Percentiles rank a stretch among this genome's conserved stretches.
These are phyloP conservation scores for Alectura lathami DNA, from an alignment of 2,113 vertebrate genomes.

Conservation along the genomic window DNA sequence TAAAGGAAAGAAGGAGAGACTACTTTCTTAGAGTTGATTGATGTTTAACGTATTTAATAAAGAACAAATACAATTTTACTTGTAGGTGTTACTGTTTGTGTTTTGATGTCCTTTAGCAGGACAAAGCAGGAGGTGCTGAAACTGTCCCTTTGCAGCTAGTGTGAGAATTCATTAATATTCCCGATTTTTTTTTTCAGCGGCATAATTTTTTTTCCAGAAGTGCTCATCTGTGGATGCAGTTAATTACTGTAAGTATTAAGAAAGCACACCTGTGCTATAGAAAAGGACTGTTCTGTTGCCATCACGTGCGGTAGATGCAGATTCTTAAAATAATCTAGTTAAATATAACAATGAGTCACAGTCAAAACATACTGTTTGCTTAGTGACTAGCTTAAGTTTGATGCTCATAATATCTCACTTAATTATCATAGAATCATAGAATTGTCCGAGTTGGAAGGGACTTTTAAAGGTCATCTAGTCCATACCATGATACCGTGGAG, in stretches of 20 bases:
- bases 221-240: background rate
- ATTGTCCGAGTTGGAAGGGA: too few species aligned
- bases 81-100: background rate
- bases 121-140: background rate
- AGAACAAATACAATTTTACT: background rate
- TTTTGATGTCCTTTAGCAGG: background rate
- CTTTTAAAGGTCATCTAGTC: too few species aligned
- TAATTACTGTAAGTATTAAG: background rate
- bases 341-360: background rate
- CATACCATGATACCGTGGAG: background rate
- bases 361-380: background rate
- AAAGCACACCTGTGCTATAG: background rate
- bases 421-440: too few species aligned
- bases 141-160: background rate
- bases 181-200: background rate
- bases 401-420: background rate
- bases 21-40: background rate
- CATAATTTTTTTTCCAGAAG: background rate
- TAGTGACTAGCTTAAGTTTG: background rate
- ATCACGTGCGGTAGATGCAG: background rate
- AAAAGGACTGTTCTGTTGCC: background rate
- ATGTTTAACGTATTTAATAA: background rate
- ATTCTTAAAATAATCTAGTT: background rate
- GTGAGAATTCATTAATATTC: background rate
- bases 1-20: background rate